Conservation (phyloP, 2,113 vertebrate genomes). For the Microcebus jonahi region DNA sequence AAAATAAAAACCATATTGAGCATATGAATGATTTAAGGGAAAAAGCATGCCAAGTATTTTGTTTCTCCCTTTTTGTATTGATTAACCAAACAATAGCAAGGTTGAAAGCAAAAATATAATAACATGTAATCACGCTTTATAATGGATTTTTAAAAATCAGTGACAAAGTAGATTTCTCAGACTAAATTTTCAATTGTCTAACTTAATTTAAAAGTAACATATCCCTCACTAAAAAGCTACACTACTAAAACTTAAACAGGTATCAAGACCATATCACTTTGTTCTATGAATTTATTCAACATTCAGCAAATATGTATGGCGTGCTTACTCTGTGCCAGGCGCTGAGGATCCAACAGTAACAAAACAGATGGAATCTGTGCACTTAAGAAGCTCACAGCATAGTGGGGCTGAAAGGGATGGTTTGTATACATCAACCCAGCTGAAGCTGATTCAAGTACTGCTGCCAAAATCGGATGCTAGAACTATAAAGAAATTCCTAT, state of each 20-base stretch:
- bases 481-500: not conserved
- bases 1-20: constrained; percentile 39
- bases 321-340: not conserved
- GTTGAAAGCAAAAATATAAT: not conserved
- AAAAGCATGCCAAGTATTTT: not conserved
- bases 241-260: constrained; percentile 25
- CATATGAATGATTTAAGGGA: not conserved
- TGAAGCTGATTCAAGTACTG: not conserved
- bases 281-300: constrained; percentile 24
- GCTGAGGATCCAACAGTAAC: not conserved
- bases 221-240: not conserved
- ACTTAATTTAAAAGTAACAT: constrained; percentile 43
- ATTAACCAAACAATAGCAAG: not conserved
- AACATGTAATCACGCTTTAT: constrained; percentile 4
- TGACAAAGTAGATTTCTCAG: constrained; percentile 23
- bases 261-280: constrained; percentile 1
- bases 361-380: constrained; percentile 12
- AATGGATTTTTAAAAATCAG: not conserved
- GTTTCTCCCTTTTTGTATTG: not conserved
- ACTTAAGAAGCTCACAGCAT: not conserved
- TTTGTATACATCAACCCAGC: not conserved
- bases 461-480: constrained; percentile 28
- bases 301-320: constrained; percentile 11
- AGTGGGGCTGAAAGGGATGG: not conserved
- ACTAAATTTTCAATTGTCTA: constrained; percentile 25